Conservation (phyloP, 2,888 invertebrate genomes). For the Candidula unifasciata region DNA sequence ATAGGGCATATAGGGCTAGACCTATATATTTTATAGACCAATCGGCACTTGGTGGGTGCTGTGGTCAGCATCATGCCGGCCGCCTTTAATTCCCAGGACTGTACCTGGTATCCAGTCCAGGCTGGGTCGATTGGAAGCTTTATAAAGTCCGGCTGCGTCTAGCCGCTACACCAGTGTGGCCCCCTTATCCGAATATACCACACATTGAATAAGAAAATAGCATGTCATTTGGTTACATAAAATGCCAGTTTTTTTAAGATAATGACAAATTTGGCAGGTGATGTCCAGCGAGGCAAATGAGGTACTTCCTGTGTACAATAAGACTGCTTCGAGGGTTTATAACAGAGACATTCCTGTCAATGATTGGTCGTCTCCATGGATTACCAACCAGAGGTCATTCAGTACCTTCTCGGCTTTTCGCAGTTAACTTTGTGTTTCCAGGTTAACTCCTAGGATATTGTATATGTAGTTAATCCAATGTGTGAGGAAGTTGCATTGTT, state of each 20-base stretch:
- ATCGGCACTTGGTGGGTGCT: no score
- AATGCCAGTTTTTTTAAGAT: neutral
- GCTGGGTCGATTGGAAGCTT: no score
- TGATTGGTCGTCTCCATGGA: conserved; percentile 85
- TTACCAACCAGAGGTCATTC: conserved; percentile 44
- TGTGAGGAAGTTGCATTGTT: no score
- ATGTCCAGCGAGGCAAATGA: conserved; percentile 97
- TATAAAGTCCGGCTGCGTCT: no score
- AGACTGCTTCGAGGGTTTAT: conserved; percentile 94
- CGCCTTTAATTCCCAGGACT: no score
- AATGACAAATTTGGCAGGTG: conserved; percentile 82
- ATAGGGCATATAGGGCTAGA: no score
- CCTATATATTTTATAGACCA: no score
- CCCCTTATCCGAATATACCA: no score
- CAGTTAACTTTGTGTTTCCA: neutral
- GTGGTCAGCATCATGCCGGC: no score
- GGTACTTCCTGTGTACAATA: conserved; percentile 96
- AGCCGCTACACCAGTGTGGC: no score
- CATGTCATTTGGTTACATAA: neutral
- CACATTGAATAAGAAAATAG: no score
- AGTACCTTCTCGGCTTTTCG: conserved; percentile 25
- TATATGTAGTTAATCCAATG: neutral
- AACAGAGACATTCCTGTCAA: conserved; percentile 85
- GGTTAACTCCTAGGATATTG: neutral
- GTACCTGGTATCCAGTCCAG: no score